These are phyloP conservation scores for Belgica antarctica DNA, from an alignment of 2,888 invertebrate species.

Conservation along the genomic window DNA sequence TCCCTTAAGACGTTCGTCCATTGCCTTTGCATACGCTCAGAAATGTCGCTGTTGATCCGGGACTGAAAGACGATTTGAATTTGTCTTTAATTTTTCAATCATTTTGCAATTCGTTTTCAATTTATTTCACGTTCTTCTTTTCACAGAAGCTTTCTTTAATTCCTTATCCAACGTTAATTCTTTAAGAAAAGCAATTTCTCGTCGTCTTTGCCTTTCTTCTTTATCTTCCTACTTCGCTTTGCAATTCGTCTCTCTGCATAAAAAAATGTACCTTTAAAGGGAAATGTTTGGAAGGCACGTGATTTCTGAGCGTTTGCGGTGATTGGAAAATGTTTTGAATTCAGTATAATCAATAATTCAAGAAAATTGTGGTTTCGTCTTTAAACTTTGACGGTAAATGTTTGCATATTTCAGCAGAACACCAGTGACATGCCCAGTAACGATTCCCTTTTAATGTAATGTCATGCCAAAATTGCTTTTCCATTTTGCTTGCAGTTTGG, in stretches of 20 bases:
- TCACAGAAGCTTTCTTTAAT: constrained; percentile 38
- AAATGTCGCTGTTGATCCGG: too few relatives aligned
- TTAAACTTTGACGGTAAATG: too few relatives aligned
- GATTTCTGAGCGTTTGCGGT: too few relatives aligned
- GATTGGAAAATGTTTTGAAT: too few relatives aligned
- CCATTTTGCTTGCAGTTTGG: constrained; percentile 26
- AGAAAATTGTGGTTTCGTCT: too few relatives aligned
- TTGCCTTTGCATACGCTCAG: too few relatives aligned
- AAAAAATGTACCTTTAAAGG: constrained; percentile 25
- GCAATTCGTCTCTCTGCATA: constrained; percentile 13
- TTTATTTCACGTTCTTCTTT: constrained; percentile 16
- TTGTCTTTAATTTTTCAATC: constrained; percentile 40
- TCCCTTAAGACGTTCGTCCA: too few relatives aligned
- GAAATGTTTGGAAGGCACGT: neutral
- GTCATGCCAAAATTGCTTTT: constrained; percentile 39
- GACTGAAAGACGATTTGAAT: constrained; percentile 29
- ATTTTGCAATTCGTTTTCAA: constrained; percentile 22
- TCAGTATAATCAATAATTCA: too few relatives aligned
- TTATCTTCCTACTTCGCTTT: constrained; percentile 14
- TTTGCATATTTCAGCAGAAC: too few relatives aligned
- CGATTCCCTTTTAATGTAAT: constrained; percentile 25
- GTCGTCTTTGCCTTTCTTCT: neutral
- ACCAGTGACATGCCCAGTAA: too few relatives aligned
- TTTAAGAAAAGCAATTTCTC: neutral
- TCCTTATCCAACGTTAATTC: neutral